These are phyloP conservation scores for Ecliptopera silaceata DNA, from an alignment of 2,888 invertebrate species.

Conservation along the genomic window DNA sequence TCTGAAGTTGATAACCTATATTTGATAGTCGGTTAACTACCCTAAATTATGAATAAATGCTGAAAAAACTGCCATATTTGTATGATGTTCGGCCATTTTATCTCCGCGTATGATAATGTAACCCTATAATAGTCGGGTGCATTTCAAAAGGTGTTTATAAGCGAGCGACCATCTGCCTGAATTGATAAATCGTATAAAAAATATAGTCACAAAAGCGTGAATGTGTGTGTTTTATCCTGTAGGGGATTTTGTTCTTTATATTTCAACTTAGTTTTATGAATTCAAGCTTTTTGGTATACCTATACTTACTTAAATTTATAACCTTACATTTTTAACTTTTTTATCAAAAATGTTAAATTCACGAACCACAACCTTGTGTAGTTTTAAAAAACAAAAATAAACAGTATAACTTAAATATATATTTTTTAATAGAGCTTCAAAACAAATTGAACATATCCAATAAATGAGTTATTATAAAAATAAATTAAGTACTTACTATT, in stretches of 20 bases:
- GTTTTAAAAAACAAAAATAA: too few relatives aligned
- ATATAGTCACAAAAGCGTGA: constrained; percentile 55
- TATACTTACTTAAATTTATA: too few relatives aligned
- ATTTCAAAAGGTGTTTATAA: constrained; percentile 78
- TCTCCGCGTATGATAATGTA: constrained; percentile 71
- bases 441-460: too few relatives aligned
- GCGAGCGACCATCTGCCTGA: constrained; percentile 72
- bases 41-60: not conserved
- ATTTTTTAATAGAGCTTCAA: too few relatives aligned
- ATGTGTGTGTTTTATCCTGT: constrained; percentile 45
- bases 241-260: constrained; percentile 45
- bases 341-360: too few relatives aligned
- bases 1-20: not conserved
- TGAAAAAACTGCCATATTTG: constrained; percentile 9
- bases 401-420: too few relatives aligned
- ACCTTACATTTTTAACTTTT: too few relatives aligned
- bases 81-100: constrained; percentile 58
- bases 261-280: constrained; percentile 18
- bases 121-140: constrained; percentile 73
- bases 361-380: too few relatives aligned
- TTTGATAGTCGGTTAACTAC: not conserved
- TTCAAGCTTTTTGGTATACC: too few relatives aligned
- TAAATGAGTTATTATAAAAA: too few relatives aligned
- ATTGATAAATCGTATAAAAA: constrained; percentile 81
- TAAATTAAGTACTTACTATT: too few relatives aligned